phyloP scores from a whole-genome alignment of 2,888 invertebrate species.

The Homarus gammarus region DNA sequence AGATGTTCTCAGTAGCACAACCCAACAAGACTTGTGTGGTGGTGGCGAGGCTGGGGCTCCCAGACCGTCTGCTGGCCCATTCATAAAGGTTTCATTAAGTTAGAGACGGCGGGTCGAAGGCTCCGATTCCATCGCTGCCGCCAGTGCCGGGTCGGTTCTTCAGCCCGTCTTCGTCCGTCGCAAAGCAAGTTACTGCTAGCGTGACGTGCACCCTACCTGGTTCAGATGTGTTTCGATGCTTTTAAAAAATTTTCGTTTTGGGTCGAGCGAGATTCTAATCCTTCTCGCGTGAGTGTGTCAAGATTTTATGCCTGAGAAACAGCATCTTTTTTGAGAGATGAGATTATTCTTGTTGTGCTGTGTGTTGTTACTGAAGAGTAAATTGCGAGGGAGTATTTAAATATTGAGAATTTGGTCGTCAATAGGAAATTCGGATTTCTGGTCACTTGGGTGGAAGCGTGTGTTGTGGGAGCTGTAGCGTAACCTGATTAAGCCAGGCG shows the following conservation, averaged over 20 bases:
- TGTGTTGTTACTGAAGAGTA: no score
- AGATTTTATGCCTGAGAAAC: no score
- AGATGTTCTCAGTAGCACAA: background rate
- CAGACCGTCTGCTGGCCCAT: constrained; percentile 3
- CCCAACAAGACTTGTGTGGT: constrained; percentile 21
- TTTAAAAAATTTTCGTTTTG: constrained; percentile 5
- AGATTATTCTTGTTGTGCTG: no score
- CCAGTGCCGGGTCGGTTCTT: background rate
- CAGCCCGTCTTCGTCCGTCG: constrained; percentile 4
- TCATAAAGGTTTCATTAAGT: constrained; percentile 37
- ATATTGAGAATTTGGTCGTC: background rate
- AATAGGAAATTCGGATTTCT: constrained; percentile 24
- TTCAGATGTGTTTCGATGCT: background rate
- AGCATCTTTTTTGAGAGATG: no score
- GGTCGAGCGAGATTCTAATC: background rate
- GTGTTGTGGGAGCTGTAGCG: constrained; percentile 26
- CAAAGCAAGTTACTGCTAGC: constrained; percentile 5
- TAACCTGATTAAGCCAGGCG: constrained; percentile 40
- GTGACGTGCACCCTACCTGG: background rate
- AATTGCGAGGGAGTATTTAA: background rate
- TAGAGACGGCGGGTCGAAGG: constrained; percentile 4
- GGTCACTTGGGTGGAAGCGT: constrained; percentile 31
- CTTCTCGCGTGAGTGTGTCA: background rate
- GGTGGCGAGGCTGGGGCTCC: background rate
- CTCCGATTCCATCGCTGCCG: constrained; percentile 16